Conservation (phyloP, 2,888 invertebrate genomes). For the Pheosia tremula region DNA sequence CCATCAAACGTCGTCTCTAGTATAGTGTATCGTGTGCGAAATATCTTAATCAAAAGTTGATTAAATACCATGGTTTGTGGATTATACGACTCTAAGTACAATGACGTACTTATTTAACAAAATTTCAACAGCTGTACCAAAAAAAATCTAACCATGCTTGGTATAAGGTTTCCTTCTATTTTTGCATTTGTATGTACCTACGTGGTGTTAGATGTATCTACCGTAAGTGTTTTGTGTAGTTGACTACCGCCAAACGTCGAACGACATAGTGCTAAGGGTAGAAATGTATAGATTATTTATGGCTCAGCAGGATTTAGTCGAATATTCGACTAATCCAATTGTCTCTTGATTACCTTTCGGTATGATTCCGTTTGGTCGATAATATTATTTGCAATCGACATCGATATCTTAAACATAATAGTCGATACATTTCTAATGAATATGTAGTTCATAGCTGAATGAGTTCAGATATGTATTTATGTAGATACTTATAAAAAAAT, state of each 20-base stretch:
- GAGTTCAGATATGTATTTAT: slow-evolving; percentile 27
- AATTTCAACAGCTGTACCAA: slow-evolving; percentile 53
- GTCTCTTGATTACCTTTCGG: background rate
- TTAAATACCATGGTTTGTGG: background rate
- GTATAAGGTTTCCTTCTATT: slow-evolving; percentile 40
- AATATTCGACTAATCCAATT: no score
- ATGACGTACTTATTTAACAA: slow-evolving; percentile 34
- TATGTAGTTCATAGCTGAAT: slow-evolving; percentile 26
- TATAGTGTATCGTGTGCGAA: background rate
- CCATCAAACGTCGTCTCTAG: no score
- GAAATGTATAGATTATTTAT: slow-evolving; percentile 20
- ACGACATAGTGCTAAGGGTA: slow-evolving; percentile 23
- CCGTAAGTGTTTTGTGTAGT: slow-evolving; percentile 32
- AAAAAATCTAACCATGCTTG: slow-evolving; percentile 39
- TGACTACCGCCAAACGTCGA: slow-evolving; percentile 38
- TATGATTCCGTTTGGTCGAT: background rate
- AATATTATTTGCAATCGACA: background rate
- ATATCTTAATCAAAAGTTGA: background rate
- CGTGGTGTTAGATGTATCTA: slow-evolving; percentile 31
- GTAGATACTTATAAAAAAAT: slow-evolving; percentile 25
- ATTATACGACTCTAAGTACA: slow-evolving; percentile 15
- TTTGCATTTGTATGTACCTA: slow-evolving; percentile 23
- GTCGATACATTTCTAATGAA: slow-evolving; percentile 24
- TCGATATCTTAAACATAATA: background rate
- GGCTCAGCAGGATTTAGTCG: no score